Base-by-base conservation (phyloP, 2,113 vertebrate species). In the Chaenocephalus aceratus region DNA sequence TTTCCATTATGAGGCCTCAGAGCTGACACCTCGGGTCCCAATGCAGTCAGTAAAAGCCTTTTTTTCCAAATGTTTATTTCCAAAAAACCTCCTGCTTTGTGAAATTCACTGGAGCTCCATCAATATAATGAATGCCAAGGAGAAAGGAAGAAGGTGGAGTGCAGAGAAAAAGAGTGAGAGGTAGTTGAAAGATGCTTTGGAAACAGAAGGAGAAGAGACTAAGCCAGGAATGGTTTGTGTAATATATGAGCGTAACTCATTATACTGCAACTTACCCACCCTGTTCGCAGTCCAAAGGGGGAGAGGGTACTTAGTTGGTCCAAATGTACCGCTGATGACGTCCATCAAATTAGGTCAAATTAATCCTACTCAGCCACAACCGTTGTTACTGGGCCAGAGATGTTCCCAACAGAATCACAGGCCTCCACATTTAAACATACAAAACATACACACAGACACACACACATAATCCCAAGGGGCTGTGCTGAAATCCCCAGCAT, bases 401-500 rank as follows among this genome's bases (percentile, higher is more conserved):
- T 58, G 80, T 51, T 61, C 71, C 81, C 44, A 79, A 72, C 64
- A 48, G 46, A 46, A 60, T 75, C 73, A 75, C 72, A 70, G 58
- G 56, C 9, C 75, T 52, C 49, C 6, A 9, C 15, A 59, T 70
- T 71, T 80, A 49, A 61, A 12, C 56, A 30, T 63, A 46, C 3
- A 41, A 41, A 41, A 41, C 36, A 60, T 44, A 69, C 48, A 78
- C 57, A 66, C 1, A 59, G 23, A 82, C 26, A 51, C 63, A 79
- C 54, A 68, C 65, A 81, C 62, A 72, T 81, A 86, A 89, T 82
- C 85, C 82, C 64, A 58, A 10, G 18, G 70, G 88, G 73, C 64
- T 59, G 15, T n/a, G 62, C n/a, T 61, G 51, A 87, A 86, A 86
- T 75, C 83, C 53, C 79, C 78, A 67, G 67, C 51, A 88, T 86